A percentile compares a stretch with the other conserved stretches of the same genome.
phyloP scores from a whole-genome alignment of 2,113 vertebrate species.

The Cebus imitator region DNA sequence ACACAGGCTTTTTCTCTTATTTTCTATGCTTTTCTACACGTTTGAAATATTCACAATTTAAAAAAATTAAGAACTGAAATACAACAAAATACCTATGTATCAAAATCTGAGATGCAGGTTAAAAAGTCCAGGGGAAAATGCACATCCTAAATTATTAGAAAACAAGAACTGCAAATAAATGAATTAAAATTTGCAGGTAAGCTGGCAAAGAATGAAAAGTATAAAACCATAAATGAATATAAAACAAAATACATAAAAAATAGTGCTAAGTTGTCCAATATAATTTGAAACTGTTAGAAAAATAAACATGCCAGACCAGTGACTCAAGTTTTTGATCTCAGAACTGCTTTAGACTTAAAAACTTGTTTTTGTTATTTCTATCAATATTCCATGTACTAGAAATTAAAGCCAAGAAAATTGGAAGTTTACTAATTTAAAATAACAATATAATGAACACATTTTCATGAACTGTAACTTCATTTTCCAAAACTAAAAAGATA shows the following conservation, averaged over 20 bases:
- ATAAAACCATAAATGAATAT: background rate
- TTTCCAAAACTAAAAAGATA: conserved; percentile 6
- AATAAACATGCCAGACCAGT: background rate
- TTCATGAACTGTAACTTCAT: background rate
- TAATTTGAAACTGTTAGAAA: background rate
- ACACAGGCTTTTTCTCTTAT: background rate
- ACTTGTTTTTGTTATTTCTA: background rate
- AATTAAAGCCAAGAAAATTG: conserved; percentile 9
- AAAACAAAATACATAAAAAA: background rate
- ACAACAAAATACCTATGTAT: background rate
- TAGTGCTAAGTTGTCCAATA: background rate
- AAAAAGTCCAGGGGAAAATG: background rate
- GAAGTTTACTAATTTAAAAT: background rate
- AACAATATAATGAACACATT: background rate
- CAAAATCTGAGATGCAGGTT: background rate
- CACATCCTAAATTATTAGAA: background rate
- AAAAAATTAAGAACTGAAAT: background rate
- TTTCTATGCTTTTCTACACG: background rate
- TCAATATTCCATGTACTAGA: conserved; percentile 3
- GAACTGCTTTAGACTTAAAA: background rate
- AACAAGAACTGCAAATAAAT: conserved; percentile 7
- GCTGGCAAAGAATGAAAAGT: background rate
- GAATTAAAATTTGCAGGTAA: background rate
- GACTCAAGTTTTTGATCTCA: background rate
- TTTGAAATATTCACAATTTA: background rate